These are phyloP conservation scores for Manduca sexta DNA, from an alignment of 1,140 invertebrate species.

Conservation along the genomic window DNA sequence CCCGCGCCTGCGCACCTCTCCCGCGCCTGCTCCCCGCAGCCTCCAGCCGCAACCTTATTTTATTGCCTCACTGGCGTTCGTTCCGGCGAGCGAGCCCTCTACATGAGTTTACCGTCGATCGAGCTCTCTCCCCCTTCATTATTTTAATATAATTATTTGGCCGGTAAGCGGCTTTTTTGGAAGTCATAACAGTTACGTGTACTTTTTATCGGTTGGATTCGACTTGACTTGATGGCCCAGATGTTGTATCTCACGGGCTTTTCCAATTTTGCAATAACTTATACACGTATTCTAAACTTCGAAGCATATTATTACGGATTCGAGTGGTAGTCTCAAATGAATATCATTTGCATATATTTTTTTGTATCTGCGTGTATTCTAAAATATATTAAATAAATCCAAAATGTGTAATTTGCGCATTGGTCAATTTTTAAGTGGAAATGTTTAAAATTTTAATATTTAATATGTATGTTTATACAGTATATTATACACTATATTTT, in stretches of 20 bases:
- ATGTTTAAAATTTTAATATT: too few relatives aligned
- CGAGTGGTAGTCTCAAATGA: too few relatives aligned
- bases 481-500: too few relatives aligned
- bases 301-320: too few relatives aligned
- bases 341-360: too few relatives aligned
- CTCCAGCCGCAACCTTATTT: constrained; percentile 54
- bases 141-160: constrained; percentile 68
- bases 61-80: constrained; percentile 51
- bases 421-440: too few relatives aligned
- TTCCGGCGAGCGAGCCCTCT: constrained; percentile 37
- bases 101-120: constrained; percentile 56
- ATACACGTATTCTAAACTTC: too few relatives aligned
- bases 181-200: constrained; percentile 49
- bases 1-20: constrained; percentile 11
- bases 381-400: too few relatives aligned
- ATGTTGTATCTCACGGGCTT: constrained; percentile 6
- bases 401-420: too few relatives aligned
- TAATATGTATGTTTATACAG: too few relatives aligned
- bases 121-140: constrained; percentile 55
- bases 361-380: too few relatives aligned
- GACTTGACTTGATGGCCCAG: constrained; percentile 17
- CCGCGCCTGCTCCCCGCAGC: constrained; percentile 9
- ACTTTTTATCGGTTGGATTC: constrained; percentile 36
- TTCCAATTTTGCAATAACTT: background rate
- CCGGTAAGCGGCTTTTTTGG: constrained; percentile 47